A percentile compares a stretch with the other conserved stretches of the same genome.
Conservation (phyloP, 2,113 vertebrate genomes). For the Larimichthys crocea region DNA sequence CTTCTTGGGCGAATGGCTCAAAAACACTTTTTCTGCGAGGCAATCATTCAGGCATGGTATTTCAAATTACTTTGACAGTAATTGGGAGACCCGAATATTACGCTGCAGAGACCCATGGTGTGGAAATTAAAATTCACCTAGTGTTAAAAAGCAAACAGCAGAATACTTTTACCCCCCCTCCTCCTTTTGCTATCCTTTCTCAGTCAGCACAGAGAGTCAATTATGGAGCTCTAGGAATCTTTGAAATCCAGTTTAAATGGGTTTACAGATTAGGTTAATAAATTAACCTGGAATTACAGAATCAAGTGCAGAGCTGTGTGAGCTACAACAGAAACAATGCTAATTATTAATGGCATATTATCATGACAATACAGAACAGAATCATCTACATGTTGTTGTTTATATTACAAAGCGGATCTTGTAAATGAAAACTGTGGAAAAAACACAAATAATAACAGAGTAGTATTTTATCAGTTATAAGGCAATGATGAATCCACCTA, state of each 20-base stretch:
- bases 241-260: constrained; percentile 36
- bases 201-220: constrained; percentile 9
- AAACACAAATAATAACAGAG: constrained; percentile 1
- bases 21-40: constrained; percentile 51
- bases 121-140: constrained; percentile 55
- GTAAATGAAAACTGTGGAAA: neutral
- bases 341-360: neutral
- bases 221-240: constrained; percentile 26
- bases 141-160: constrained; percentile 46
- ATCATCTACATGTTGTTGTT: neutral
- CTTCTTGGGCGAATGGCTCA: constrained; percentile 38
- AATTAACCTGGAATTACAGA: constrained; percentile 28
- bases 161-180: neutral
- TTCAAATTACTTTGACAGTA: constrained; percentile 67
- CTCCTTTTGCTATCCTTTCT: neutral
- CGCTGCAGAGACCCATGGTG: constrained; percentile 36
- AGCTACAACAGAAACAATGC: neutral
- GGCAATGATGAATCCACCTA: constrained; percentile 14
- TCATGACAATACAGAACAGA: neutral
- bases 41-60: constrained; percentile 52
- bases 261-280: constrained; percentile 27
- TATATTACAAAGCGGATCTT: neutral
- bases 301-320: constrained; percentile 16
- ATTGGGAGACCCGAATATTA: constrained; percentile 58
- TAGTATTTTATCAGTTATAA: neutral